Conservation (phyloP, 2,113 vertebrate genomes). For the Labeo rohita region DNA sequence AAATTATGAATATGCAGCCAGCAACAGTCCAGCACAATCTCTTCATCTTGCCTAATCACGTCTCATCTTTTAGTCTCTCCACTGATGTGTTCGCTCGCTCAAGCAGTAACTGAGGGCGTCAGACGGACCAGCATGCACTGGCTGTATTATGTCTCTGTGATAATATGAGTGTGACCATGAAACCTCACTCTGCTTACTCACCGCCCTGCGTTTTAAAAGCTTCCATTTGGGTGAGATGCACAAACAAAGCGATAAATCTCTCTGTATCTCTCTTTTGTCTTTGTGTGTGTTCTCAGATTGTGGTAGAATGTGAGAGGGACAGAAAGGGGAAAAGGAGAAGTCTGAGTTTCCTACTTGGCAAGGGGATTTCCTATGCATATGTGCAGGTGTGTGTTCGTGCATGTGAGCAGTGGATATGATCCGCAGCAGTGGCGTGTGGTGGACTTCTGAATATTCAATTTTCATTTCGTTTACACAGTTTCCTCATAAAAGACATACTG, state of each 20-base stretch:
- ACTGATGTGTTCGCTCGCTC: slow-evolving; percentile 31
- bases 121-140: slow-evolving; percentile 27
- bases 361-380: background rate
- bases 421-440: background rate
- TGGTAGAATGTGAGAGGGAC: background rate
- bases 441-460: background rate
- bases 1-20: slow-evolving; percentile 2
- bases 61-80: slow-evolving; percentile 19
- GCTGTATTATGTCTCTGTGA: slow-evolving; percentile 53
- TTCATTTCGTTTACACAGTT: background rate
- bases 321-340: background rate
- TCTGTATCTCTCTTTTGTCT: slow-evolving; percentile 30
- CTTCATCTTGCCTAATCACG: slow-evolving; percentile 56
- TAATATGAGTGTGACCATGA: slow-evolving; percentile 49
- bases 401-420: slow-evolving; percentile 10
- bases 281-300: slow-evolving; percentile 35
- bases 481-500: background rate
- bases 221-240: slow-evolving; percentile 35
- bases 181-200: slow-evolving; percentile 42
- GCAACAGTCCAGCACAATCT: slow-evolving; percentile 61
- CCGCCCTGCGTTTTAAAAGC: slow-evolving; percentile 34
- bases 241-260: slow-evolving; percentile 51
- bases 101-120: slow-evolving; percentile 34
- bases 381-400: slow-evolving; percentile 21
- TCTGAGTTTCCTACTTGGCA: slow-evolving; percentile 14